Evolutionary conservation across 35 echinoderm and acorn worm genomes (phyloP).

Genomic region (Strongylocentrotus purpuratus): DNA sequence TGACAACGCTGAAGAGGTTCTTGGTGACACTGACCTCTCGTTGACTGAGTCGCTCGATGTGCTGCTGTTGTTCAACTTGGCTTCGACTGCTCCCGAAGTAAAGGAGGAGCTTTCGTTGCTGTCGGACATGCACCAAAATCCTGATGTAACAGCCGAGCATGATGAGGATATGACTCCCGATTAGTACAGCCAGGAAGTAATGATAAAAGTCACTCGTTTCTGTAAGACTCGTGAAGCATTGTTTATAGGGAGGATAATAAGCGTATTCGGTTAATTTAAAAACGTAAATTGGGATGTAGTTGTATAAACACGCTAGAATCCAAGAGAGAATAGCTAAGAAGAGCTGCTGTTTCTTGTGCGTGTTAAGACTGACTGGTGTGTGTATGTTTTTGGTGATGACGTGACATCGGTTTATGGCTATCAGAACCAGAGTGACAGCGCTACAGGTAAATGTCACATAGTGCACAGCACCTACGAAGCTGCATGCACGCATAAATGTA

Average conservation of each 20-base stretch:
- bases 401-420: slow-evolving; percentile 40
- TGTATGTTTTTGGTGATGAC: slow-evolving; percentile 8
- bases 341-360: slow-evolving; percentile 8
- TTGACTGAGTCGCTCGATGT: neutral
- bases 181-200: neutral
- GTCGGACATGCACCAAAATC: neutral
- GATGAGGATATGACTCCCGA: neutral
- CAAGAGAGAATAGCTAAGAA: neutral
- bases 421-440: slow-evolving; percentile 50
- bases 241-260: slow-evolving; percentile 28
- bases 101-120: neutral
- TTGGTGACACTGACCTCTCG: slow-evolving; percentile 16
- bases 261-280: neutral
- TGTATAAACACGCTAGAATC: slow-evolving; percentile 32
- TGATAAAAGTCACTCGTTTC: slow-evolving; percentile 40
- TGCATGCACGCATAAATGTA: neutral
- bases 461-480: slow-evolving; percentile 28
- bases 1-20: slow-evolving; percentile 15
- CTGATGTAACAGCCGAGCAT: slow-evolving; percentile 31
- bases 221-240: slow-evolving; percentile 38
- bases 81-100: neutral
- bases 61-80: neutral
- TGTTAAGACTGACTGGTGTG: neutral
- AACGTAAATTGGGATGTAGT: slow-evolving; percentile 21
- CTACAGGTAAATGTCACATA: slow-evolving; percentile 52